A percentile compares a stretch with the other conserved stretches of the same genome.
Conservation (phyloP, 2,113 vertebrate species). For the Cepphus grylle region DNA sequence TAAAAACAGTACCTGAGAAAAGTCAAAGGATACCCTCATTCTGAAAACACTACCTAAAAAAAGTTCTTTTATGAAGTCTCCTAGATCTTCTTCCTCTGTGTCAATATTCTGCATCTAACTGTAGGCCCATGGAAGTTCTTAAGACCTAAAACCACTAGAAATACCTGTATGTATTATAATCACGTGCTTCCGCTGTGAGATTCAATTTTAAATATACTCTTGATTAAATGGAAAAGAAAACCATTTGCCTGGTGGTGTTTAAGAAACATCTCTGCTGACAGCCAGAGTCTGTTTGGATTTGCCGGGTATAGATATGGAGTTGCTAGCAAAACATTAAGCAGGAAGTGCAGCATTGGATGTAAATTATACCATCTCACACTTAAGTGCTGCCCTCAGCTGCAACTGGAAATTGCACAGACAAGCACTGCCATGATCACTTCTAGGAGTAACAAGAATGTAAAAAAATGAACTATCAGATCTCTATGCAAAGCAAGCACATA, state of each 20-base stretch:
- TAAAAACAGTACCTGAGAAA: neutral
- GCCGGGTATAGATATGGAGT: neutral
- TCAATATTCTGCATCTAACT: neutral
- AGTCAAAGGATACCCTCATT: neutral
- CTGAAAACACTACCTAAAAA: neutral
- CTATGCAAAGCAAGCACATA: neutral
- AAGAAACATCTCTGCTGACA: conserved; percentile 8
- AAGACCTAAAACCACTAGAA: neutral
- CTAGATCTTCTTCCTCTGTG: neutral
- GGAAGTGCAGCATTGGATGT: neutral
- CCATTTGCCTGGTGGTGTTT: neutral
- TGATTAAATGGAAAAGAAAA: conserved; percentile 24
- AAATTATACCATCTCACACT: conserved; percentile 6
- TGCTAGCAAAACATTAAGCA: neutral
- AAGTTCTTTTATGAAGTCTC: neutral
- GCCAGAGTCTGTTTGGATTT: conserved; percentile 11
- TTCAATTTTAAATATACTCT: neutral
- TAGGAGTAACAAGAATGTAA: neutral
- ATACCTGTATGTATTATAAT: neutral
- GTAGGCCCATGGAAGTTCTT: neutral
- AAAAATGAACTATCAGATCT: neutral
- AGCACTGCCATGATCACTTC: neutral
- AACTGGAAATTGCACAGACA: neutral
- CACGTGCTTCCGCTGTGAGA: neutral
- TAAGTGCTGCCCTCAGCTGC: conserved; percentile 42